Base-by-base conservation (phyloP, 2,113 vertebrate genomes). In the Psittacula cyanocephala region DNA sequence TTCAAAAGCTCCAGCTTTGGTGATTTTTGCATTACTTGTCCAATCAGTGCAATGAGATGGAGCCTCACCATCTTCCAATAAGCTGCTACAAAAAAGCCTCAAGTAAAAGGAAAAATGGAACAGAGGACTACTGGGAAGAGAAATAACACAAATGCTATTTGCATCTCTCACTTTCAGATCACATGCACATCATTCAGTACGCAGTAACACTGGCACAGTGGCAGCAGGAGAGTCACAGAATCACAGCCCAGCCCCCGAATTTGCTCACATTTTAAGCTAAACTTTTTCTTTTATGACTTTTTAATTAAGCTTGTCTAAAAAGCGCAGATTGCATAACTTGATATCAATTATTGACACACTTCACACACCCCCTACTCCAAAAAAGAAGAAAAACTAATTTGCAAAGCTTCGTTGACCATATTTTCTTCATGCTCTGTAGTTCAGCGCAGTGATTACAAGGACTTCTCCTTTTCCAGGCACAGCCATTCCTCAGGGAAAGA, bases 161-260 rank as follows among this genome's bases (percentile, higher is more conserved):
- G 19, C 27, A 11, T 20, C 20, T 16, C 74, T 69, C 15, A 3
- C 28, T 76, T 37, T 8, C 39, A 22, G 33, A 10, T 31, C 5
- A 3, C 6, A 28, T 0, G 0, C 6, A 22, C 46, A 29, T 28
- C n/a, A 6, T 15, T 39, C 53, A 14, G 33, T 31, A 35, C 24
- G 23, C n/a, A 17, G 13, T 3, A 15, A 13, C 22, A 49, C 11
- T 9, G 2, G 16, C 53, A 39, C 39, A 35, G 59, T 11, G 8
- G 41, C 59, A 50, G 53, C 71, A 65, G 31, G 10, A 16, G 3
- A 49, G 16, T 5, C 4, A 3, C 37, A 76, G 23, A 43, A 31
- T 17, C 71, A 35, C 46, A 80, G n/a, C 22, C 11, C 53, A 62
- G n/a, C 24, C 35, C 18, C 8, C 7, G 10, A 67, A 46, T 9